Evolutionary conservation across 1,140 invertebrate species (phyloP).

Genomic region (Drosophila murphyi): DNA sequence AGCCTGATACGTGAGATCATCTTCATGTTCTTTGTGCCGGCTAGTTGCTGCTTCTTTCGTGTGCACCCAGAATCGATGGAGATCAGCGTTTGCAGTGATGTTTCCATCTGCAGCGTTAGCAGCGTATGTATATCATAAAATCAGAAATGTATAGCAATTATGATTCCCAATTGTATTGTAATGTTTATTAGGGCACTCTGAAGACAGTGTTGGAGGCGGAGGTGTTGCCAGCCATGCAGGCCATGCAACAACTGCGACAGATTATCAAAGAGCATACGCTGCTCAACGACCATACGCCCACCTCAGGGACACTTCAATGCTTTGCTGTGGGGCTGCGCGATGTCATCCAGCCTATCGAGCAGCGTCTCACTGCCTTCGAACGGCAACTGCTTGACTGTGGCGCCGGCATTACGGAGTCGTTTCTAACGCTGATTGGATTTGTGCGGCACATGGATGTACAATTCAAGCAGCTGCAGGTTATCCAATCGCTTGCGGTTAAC

Average conservation of each 20-base stretch:
- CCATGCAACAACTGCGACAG: slow-evolving; percentile 55
- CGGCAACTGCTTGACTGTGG: slow-evolving; percentile 20
- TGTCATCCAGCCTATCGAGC: slow-evolving; percentile 58
- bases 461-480: slow-evolving; percentile 41
- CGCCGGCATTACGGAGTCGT: background rate
- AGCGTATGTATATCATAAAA: slow-evolving; percentile 38
- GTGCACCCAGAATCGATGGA: slow-evolving; percentile 18
- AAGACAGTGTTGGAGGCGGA: slow-evolving; percentile 16
- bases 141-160: background rate
- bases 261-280: slow-evolving; percentile 30
- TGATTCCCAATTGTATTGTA: background rate
- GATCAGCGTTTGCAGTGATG: slow-evolving; percentile 53
- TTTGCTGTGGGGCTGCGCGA: slow-evolving; percentile 65
- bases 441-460: slow-evolving; percentile 32
- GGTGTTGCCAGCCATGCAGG: slow-evolving; percentile 50
- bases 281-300: slow-evolving; percentile 5
- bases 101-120: slow-evolving; percentile 59
- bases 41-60: slow-evolving; percentile 69
- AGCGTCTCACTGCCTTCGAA: slow-evolving; percentile 57
- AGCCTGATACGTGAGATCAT: slow-evolving; percentile 74
- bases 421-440: slow-evolving; percentile 51
- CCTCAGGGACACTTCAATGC: slow-evolving; percentile 50
- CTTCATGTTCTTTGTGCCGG: slow-evolving; percentile 73
- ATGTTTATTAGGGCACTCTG: slow-evolving; percentile 30
- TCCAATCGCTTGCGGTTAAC: slow-evolving; percentile 23